phyloP scores from a whole-genome alignment of 2,113 vertebrate species.

The Corythornis vintsioides region DNA sequence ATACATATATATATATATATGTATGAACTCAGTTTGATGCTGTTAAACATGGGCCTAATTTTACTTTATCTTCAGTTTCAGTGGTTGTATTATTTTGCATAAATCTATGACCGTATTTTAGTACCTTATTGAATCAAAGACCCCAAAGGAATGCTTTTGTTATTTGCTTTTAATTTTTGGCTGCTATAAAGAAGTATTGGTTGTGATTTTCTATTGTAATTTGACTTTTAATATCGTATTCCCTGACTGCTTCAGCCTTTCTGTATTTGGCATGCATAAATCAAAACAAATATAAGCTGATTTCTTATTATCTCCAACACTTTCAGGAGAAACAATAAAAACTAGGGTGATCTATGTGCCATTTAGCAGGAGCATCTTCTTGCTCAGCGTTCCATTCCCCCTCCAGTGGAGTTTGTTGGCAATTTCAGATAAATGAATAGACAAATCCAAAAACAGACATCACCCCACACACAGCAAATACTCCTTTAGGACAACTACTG shows the following conservation, averaged over 20 bases:
- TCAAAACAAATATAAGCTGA: slow-evolving; percentile 47
- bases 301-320: slow-evolving; percentile 58
- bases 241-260: neutral
- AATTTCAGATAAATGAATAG: slow-evolving; percentile 52
- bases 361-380: neutral
- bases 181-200: neutral
- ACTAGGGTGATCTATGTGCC: slow-evolving; percentile 25
- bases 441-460: slow-evolving; percentile 36
- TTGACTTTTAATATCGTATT: slow-evolving; percentile 51
- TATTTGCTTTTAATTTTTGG: slow-evolving; percentile 62
- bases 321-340: slow-evolving; percentile 32
- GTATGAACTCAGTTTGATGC: neutral
- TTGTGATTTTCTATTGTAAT: slow-evolving; percentile 26
- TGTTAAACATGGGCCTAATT: neutral
- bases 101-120: neutral
- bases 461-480: neutral
- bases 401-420: slow-evolving; percentile 11
- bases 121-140: neutral
- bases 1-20: neutral
- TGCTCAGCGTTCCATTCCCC: neutral
- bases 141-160: neutral
- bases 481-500: slow-evolving; percentile 32
- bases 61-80: neutral
- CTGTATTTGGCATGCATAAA: neutral
- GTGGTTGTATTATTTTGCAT: neutral